These are phyloP conservation scores for Hoplostethus mediterraneus DNA, from an alignment of 2,797 vertebrate species.

Conservation along the genomic window DNA sequence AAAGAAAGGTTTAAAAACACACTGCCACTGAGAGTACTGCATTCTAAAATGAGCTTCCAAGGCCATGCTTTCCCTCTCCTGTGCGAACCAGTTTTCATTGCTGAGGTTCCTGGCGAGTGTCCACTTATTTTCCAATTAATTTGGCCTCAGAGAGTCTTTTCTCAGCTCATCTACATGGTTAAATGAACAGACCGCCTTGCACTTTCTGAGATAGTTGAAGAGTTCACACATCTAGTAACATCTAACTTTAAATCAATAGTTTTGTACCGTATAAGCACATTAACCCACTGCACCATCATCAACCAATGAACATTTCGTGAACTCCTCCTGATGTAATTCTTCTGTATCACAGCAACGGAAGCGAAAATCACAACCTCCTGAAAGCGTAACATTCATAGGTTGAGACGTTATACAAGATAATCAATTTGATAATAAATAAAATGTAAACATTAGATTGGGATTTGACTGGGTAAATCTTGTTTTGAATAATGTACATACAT, in stretches of 20 bases:
- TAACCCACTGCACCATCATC: constrained; percentile 28
- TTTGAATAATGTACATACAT: constrained; percentile 21
- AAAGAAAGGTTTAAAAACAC: constrained; percentile 59
- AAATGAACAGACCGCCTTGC: constrained; percentile 73
- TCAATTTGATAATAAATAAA: neutral
- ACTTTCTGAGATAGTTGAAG: constrained; percentile 67
- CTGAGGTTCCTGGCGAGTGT: constrained; percentile 79
- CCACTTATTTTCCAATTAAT: constrained; percentile 84
- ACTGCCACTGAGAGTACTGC: constrained; percentile 56
- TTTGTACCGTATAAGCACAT: constrained; percentile 34
- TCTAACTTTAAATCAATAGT: constrained; percentile 55
- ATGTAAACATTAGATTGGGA: constrained; percentile 10
- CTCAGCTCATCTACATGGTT: constrained; percentile 72
- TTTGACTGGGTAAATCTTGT: constrained; percentile 15
- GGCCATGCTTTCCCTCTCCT: constrained; percentile 66
- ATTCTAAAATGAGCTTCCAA: constrained; percentile 67
- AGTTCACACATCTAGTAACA: constrained; percentile 46
- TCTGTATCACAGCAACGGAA: constrained; percentile 12
- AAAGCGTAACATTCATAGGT: constrained; percentile 11
- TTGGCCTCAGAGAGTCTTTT: constrained; percentile 78
- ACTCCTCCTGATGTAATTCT: constrained; percentile 13
- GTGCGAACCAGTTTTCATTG: constrained; percentile 71
- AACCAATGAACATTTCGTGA: constrained; percentile 30
- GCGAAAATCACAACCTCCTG: constrained; percentile 6
- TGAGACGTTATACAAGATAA: neutral